Evolutionary conservation across 1,140 invertebrate genomes (phyloP).

Genomic region (Hylyphantes graminicola): DNA sequence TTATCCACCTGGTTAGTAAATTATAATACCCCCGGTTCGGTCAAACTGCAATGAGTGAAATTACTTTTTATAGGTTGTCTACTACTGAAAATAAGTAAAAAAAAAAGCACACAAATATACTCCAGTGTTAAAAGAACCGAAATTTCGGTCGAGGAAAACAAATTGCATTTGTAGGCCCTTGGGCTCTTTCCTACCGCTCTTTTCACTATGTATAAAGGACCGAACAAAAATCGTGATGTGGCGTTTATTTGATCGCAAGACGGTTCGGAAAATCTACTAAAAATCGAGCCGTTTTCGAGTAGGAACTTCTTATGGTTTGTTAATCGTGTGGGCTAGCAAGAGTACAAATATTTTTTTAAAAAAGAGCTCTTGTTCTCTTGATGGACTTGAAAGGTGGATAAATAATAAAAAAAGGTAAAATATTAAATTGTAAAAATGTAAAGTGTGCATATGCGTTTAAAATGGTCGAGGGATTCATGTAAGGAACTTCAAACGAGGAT

Average conservation of each 20-base stretch:
- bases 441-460: constrained; percentile 8
- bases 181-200: constrained; percentile 18
- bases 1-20: constrained; percentile 42
- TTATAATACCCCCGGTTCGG: constrained; percentile 40
- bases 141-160: constrained; percentile 53
- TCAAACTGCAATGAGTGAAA: constrained; percentile 12
- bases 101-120: neutral
- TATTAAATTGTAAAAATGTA: constrained; percentile 21
- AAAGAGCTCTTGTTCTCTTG: neutral
- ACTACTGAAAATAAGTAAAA: neutral
- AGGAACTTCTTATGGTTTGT: constrained; percentile 45
- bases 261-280: constrained; percentile 55
- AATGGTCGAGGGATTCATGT: constrained; percentile 27
- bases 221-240: constrained; percentile 56
- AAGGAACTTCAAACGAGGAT: constrained; percentile 11
- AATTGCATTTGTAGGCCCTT: constrained; percentile 59
- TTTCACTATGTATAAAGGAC: constrained; percentile 46
- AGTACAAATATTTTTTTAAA: constrained; percentile 52
- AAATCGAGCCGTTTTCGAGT: constrained; percentile 55
- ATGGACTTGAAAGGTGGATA: neutral
- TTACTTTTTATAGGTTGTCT: constrained; percentile 30
- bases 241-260: constrained; percentile 55
- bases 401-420: constrained; percentile 11
- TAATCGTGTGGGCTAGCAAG: constrained; percentile 27
- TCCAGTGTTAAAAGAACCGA: constrained; percentile 54